Percentiles rank a stretch among this genome's conserved stretches.
Evolutionary conservation across 2,113 vertebrate genomes (phyloP).

Genomic region (Gymnarchus niloticus): DNA sequence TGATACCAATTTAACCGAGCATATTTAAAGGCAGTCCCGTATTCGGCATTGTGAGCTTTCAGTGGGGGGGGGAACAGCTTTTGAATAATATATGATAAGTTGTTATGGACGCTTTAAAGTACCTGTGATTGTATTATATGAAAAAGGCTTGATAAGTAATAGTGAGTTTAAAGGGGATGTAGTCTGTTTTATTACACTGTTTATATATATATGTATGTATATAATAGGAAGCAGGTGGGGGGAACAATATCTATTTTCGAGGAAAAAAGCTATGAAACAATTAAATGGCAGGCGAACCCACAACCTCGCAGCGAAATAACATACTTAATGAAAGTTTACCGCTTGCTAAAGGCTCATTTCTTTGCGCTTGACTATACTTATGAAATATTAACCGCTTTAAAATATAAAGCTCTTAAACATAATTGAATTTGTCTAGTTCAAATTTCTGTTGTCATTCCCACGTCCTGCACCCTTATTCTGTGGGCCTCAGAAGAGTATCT

Average conservation of each 20-base stretch:
- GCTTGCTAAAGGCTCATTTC: slow-evolving; percentile 53
- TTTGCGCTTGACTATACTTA: slow-evolving; percentile 59
- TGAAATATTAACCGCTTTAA: slow-evolving; percentile 87
- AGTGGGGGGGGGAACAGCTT: slow-evolving; percentile 70
- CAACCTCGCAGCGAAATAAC: slow-evolving; percentile 73
- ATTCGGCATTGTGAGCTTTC: slow-evolving; percentile 57
- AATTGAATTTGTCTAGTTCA: slow-evolving; percentile 56
- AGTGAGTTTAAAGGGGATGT: slow-evolving; percentile 87
- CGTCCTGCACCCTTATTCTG: slow-evolving; percentile 33
- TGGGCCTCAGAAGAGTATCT: slow-evolving; percentile 46
- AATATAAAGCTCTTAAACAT: slow-evolving; percentile 80
- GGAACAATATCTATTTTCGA: slow-evolving; percentile 65
- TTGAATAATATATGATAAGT: slow-evolving; percentile 90
- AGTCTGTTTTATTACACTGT: slow-evolving; percentile 90
- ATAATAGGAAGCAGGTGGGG: not conserved
- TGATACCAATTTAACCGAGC: slow-evolving; percentile 87
- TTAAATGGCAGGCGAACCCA: slow-evolving; percentile 64
- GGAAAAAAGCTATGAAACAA: slow-evolving; percentile 68
- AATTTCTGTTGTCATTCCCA: slow-evolving; percentile 37
- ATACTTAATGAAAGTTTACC: slow-evolving; percentile 77
- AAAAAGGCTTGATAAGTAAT: slow-evolving; percentile 92
- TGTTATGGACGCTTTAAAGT: slow-evolving; percentile 88
- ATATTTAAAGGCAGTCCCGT: slow-evolving; percentile 68
- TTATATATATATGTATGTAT: not conserved
- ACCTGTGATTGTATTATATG: slow-evolving; percentile 87